Evolutionary conservation across 2,797 vertebrate genomes (phyloP).

Genomic region (Lagocephalus sceleratus): DNA sequence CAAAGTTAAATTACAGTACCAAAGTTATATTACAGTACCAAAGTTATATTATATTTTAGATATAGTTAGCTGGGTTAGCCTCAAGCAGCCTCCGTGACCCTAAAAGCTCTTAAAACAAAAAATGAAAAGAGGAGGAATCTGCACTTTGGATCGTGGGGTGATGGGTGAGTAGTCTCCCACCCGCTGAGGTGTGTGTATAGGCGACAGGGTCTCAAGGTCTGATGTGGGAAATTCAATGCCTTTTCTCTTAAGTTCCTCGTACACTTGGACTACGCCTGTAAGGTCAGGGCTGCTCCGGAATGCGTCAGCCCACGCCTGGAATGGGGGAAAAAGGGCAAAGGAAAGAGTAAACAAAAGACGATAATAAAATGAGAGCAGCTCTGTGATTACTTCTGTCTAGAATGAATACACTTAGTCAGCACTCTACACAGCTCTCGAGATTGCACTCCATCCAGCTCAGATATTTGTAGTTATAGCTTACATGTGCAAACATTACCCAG

Average conservation of each 20-base stretch:
- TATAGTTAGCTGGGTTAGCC: too few species aligned
- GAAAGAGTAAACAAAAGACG: constrained; percentile 30
- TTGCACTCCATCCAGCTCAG: neutral
- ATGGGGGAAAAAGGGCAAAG: constrained; percentile 4
- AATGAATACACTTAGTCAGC: constrained; percentile 27
- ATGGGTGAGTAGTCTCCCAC: constrained; percentile 66
- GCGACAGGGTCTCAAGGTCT: constrained; percentile 91
- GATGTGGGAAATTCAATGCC: constrained; percentile 95
- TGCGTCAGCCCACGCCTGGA: constrained; percentile 96
- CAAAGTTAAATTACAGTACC: too few species aligned
- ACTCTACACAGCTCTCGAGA: constrained; percentile 34
- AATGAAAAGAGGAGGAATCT: neutral
- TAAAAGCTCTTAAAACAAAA: neutral
- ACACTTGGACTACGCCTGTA: constrained; percentile 95
- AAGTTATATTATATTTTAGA: too few species aligned
- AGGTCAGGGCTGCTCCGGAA: constrained; percentile 97
- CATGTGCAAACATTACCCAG: too few species aligned
- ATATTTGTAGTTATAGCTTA: constrained; percentile 5
- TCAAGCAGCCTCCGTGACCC: too few species aligned
- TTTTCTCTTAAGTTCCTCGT: constrained; percentile 98
- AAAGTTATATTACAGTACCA: too few species aligned
- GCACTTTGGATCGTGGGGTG: neutral
- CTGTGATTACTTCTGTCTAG: constrained; percentile 33
- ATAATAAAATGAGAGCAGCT: constrained; percentile 23
- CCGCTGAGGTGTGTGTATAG: constrained; percentile 95